Conservation (phyloP, 2,888 invertebrate species). For the Ennomos quercinarius region DNA sequence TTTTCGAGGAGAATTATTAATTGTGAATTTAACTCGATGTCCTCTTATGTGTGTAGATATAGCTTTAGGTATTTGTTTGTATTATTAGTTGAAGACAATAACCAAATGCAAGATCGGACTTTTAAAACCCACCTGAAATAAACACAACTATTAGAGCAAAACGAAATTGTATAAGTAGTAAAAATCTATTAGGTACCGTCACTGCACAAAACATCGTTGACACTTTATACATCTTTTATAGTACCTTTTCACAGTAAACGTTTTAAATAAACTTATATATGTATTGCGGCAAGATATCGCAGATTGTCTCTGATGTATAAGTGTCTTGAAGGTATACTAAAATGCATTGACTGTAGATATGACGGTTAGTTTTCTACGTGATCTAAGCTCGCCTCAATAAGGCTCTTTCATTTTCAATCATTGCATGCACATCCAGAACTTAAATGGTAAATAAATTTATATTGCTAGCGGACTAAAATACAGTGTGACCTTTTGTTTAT, state of each 20-base stretch:
- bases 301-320: neutral
- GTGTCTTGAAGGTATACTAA: slow-evolving; percentile 2
- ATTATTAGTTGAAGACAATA: slow-evolving; percentile 58
- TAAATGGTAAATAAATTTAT: slow-evolving; percentile 1
- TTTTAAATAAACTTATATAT: neutral
- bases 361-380: slow-evolving; percentile 6
- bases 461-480: slow-evolving; percentile 11
- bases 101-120: slow-evolving; percentile 62
- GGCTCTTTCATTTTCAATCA: slow-evolving; percentile 28
- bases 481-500: slow-evolving; percentile 7
- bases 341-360: slow-evolving; percentile 4
- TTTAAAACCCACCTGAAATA: slow-evolving; percentile 61
- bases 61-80: slow-evolving; percentile 53
- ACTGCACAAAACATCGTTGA: slow-evolving; percentile 1
- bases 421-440: slow-evolving; percentile 16
- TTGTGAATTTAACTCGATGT: slow-evolving; percentile 39
- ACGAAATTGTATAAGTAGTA: slow-evolving; percentile 1
- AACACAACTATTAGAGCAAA: slow-evolving; percentile 31
- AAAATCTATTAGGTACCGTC: slow-evolving; percentile 6
- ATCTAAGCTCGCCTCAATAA: slow-evolving; percentile 47
- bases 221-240: neutral
- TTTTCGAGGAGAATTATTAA: slow-evolving; percentile 39
- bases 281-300: neutral
- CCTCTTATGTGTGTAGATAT: slow-evolving; percentile 55
- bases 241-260: neutral